Conservation (phyloP, 2,113 vertebrate genomes). For the Tychaedon coryphoeus region DNA sequence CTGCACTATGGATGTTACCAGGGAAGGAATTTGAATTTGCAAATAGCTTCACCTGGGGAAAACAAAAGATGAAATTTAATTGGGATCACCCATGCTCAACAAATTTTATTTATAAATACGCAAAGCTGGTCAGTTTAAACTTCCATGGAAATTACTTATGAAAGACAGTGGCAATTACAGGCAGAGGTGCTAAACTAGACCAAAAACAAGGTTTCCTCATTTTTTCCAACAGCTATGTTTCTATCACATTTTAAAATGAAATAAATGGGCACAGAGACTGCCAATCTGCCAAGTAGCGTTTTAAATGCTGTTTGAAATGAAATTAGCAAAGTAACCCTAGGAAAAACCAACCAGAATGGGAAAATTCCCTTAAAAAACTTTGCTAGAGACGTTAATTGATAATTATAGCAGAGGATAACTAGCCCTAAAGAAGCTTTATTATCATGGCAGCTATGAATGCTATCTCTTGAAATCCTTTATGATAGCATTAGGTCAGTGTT, state of each 20-base stretch:
- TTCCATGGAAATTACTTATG: background rate
- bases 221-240: background rate
- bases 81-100: background rate
- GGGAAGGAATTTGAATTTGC: background rate
- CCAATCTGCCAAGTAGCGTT: background rate
- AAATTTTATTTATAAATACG: constrained; percentile 3
- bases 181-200: background rate
- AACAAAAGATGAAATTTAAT: background rate
- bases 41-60: background rate
- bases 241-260: background rate
- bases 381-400: background rate
- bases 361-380: background rate
- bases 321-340: background rate
- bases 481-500: background rate
- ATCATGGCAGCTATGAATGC: background rate
- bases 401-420: background rate
- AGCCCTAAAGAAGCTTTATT: background rate
- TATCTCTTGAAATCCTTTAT: background rate
- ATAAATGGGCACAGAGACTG: background rate
- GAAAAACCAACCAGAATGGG: background rate
- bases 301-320: background rate
- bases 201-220: background rate
- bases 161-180: background rate
- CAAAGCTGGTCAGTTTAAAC: constrained; percentile 4
- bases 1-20: background rate